phyloP scores from a whole-genome alignment of 2,888 invertebrate species.

The Scotopteryx bipunctaria region DNA sequence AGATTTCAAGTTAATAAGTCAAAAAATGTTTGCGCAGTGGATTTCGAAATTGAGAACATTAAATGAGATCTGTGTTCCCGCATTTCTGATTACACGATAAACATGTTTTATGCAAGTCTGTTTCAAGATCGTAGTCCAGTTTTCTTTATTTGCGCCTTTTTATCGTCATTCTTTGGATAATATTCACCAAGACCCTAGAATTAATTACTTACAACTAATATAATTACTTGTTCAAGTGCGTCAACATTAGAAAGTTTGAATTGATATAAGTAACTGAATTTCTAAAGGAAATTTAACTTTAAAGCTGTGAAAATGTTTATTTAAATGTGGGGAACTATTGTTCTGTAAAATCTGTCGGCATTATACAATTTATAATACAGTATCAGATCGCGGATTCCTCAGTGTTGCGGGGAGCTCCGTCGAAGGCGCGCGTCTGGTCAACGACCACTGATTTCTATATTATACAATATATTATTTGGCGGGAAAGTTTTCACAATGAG shows the following conservation, averaged over 20 bases:
- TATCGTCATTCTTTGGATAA: no score
- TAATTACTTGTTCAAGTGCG: neutral
- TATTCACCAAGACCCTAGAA: no score
- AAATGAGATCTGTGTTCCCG: no score
- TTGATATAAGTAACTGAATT: conserved; percentile 8
- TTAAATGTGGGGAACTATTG: conserved; percentile 47
- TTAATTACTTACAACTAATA: neutral
- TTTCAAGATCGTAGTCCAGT: no score
- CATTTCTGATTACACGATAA: no score
- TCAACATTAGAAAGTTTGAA: conserved; percentile 8
- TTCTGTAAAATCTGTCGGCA: conserved; percentile 40
- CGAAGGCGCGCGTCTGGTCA: conserved; percentile 59
- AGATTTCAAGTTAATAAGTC: no score
- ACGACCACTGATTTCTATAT: conserved; percentile 32
- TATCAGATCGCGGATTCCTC: conserved; percentile 50
- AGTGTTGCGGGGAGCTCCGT: conserved; percentile 58
- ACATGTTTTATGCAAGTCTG: no score
- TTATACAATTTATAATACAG: conserved; percentile 56
- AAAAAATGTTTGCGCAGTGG: no score
- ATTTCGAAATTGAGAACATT: no score
- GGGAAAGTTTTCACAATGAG: conserved; percentile 72
- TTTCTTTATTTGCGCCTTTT: no score
- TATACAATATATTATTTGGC: conserved; percentile 55
- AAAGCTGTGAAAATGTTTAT: conserved; percentile 41
- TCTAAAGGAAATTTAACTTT: conserved; percentile 13